Base-by-base conservation (phyloP, 1,140 invertebrate species). In the Drosophila kohkoa region DNA sequence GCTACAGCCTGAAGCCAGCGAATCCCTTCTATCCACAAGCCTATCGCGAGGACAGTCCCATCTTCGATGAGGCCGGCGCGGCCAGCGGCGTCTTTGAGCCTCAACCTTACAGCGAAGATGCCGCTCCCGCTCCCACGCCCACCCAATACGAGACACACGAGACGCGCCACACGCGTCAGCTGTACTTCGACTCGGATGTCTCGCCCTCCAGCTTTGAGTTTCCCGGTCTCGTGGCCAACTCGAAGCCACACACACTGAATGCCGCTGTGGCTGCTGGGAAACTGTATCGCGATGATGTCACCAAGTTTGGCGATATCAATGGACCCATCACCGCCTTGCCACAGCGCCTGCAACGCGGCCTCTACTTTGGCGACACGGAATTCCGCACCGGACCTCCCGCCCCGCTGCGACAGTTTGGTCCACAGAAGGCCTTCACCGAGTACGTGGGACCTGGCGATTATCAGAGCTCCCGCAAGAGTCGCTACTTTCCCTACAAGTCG, bases 251-350 rank as follows among this genome's bases (percentile, higher is more conserved):
- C 15, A 85, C 90, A 0, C 55, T 92, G 0, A 89, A 77, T 15
- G 35, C 77, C 2, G 82, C 82, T 5, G 63, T 76, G 1, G 81
- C 75, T 3, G 67, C 66, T 0, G 85, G 79, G 6, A 90, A 92
- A 59, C 43, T 81, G 6, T 92, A 88, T 59, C 88, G 91, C 28
- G 92, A 92, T 25, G 92, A 92, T 46, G 92, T 92, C 1, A 92
- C 92, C 38, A 92, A 92, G 63, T 92, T 92, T 32, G 92, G 92
- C 0, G 92, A 92, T 11, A 80, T 92, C 28, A 92, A 92, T 58
- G 92, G 92, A 43, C 92, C 92, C 0, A 91, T 92, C 10, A 92
- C 92, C 4, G 91, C 91, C 0, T 5, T 92, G 41, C 90, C 88
- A 0, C 88, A 91, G 13, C 75, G 88, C 4, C 77, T 82, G 0